Evolutionary conservation across 2,888 invertebrate genomes (phyloP), one percentile per base, ranked within the genome.

Genomic region (Tenthredo scrophulariae): DNA sequence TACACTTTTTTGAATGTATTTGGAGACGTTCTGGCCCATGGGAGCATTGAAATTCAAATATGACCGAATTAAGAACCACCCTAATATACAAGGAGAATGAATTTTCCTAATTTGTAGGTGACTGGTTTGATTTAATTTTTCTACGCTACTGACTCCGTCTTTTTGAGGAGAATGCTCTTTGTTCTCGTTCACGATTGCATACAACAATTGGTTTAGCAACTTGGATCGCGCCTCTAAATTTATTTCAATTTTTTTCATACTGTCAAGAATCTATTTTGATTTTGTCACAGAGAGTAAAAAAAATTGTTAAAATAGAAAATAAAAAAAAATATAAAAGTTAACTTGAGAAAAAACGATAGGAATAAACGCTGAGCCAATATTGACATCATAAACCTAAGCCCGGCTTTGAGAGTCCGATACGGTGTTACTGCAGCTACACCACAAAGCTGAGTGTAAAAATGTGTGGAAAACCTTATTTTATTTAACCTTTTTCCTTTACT

Each of bases 361-460:
- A 67, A 33, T 26, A 67, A 67, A 67, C 67, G 15, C 67, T 33
- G 67, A 67, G 67, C 67, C 33, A 67, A 67, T 67, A 67, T 67
- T 67, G 67, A 67, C 67, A 33, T 67, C 67, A 33, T 33, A 33
- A 67, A 67, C 67, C 67, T 67, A 33, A 67, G 18, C 67, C 67
- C 33, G 67, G 67, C 67, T 67, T 33, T 67, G 33, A 18, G 13
- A 67, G 67, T 67, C 67, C 33, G 67, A 67, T 67, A 67, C 15
- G 33, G 67, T 67, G 33, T 67, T 67, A 67, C 67, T 67, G 67
- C 33, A 67, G 33, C 67, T 7, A 33, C 67, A 18, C 67, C 15
- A 67, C 67, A 67, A 67, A 67, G 33, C 67, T 33, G 67, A 67
- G 67, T 67, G 67, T 67, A 67, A 67, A 67, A 67, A 67, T 67